Percentiles rank a stretch among this genome's conserved stretches.
phyloP scores from a whole-genome alignment of 1,140 invertebrate genomes.

The Meloidogyne hapla region DNA sequence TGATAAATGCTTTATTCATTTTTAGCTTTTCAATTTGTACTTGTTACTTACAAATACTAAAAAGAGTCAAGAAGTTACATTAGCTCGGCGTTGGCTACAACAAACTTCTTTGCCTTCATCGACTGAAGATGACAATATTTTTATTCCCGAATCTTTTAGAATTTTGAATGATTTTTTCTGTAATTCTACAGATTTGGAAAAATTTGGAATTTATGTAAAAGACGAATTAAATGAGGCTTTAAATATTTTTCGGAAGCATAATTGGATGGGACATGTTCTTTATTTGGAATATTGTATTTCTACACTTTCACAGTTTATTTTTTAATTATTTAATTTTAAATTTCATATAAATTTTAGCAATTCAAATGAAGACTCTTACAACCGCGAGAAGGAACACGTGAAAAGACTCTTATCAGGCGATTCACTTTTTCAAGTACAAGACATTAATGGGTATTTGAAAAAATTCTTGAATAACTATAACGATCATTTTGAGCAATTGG shows the following conservation, averaged over 20 bases:
- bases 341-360: background rate
- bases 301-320: background rate
- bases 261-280: background rate
- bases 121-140: background rate
- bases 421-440: background rate
- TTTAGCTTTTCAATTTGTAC: slow-evolving; percentile 18
- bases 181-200: too few species aligned
- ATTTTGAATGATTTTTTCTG: slow-evolving; percentile 10
- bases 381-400: background rate
- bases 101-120: background rate
- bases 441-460: background rate
- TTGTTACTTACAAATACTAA: slow-evolving; percentile 12
- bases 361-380: background rate
- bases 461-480: background rate
- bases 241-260: background rate
- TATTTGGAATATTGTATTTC: slow-evolving; percentile 3
- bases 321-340: background rate
- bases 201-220: background rate
- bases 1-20: slow-evolving; percentile 9
- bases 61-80: background rate
- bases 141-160: background rate
- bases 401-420: background rate
- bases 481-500: background rate
- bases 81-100: background rate
- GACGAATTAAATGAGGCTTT: background rate